These are phyloP conservation scores for Bellardia pandia DNA, from an alignment of 2,888 invertebrate genomes.

Conservation along the genomic window DNA sequence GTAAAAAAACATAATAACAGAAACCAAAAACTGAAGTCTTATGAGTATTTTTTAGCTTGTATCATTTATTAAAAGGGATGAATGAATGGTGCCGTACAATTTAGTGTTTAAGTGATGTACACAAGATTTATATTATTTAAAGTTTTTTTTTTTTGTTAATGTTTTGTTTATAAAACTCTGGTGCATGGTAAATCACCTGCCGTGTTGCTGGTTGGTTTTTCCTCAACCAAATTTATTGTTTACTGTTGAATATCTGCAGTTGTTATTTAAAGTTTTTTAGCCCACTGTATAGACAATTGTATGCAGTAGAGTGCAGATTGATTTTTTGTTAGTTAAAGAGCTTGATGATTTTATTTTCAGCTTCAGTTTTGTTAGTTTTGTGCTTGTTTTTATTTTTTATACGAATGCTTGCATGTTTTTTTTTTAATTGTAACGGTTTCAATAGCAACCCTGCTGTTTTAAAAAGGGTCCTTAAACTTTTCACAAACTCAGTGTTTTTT, in stretches of 20 bases:
- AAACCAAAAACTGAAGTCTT: conserved; percentile 27
- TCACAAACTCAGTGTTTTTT: conserved; percentile 12
- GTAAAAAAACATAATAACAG: no score
- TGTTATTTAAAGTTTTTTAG: conserved; percentile 38
- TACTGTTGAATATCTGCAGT: not conserved
- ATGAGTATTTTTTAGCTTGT: not conserved
- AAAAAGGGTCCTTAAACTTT: conserved; percentile 67
- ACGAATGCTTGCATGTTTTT: conserved; percentile 34
- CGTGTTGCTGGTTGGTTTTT: conserved; percentile 33
- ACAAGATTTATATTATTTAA: conserved; percentile 65
- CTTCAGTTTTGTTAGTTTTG: not conserved
- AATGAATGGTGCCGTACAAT: conserved; percentile 16
- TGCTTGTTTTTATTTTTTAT: not conserved
- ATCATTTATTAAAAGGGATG: conserved; percentile 17
- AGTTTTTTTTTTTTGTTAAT: conserved; percentile 41
- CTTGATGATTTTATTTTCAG: conserved; percentile 43
- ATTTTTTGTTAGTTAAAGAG: conserved; percentile 28
- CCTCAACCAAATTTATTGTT: conserved; percentile 1
- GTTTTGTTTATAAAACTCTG: conserved; percentile 56
- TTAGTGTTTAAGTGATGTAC: conserved; percentile 63
- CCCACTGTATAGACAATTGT: conserved; percentile 3
- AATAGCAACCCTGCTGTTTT: conserved; percentile 64
- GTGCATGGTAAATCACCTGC: conserved; percentile 69
- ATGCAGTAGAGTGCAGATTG: not conserved
- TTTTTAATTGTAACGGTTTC: conserved; percentile 60